Conservation (phyloP, 1,140 invertebrate species). For the Trichonephila inaurata region DNA sequence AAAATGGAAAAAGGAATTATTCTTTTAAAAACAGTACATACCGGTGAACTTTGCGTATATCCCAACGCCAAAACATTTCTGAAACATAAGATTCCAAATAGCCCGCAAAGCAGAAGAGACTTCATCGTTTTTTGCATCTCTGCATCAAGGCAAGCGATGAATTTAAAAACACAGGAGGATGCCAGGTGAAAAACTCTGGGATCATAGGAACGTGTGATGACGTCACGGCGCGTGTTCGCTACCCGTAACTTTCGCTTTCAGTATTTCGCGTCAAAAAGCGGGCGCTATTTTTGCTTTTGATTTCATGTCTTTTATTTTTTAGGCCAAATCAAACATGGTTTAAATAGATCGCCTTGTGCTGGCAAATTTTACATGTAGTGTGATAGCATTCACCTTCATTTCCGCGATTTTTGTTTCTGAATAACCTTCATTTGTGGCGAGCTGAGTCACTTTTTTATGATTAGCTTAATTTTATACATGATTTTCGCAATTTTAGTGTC, state of each 20-base stretch:
- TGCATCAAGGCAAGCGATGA: not conserved
- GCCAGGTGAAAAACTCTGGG: slow-evolving; percentile 10
- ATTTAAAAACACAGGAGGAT: slow-evolving; percentile 14
- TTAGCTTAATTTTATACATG: not conserved
- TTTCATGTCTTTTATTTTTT: not conserved
- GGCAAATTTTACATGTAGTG: not conserved
- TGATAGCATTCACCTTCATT: slow-evolving; percentile 15
- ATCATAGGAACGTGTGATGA: not conserved
- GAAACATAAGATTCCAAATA: not conserved
- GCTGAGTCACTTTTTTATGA: not conserved
- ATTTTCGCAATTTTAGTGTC: too few species aligned
- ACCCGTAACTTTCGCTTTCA: not conserved
- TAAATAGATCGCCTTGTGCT: not conserved
- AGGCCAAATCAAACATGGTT: not conserved
- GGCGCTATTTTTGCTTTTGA: not conserved
- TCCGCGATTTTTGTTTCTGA: not conserved
- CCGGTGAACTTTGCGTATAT: not conserved
- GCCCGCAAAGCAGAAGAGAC: not conserved
- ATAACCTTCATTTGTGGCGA: not conserved
- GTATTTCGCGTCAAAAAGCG: not conserved
- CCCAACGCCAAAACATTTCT: not conserved
- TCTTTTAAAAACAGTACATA: not conserved
- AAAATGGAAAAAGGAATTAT: too few species aligned
- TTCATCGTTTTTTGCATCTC: not conserved
- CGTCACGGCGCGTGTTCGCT: not conserved